Conservation (phyloP, 2,888 invertebrate genomes). For the Nebria salina region DNA sequence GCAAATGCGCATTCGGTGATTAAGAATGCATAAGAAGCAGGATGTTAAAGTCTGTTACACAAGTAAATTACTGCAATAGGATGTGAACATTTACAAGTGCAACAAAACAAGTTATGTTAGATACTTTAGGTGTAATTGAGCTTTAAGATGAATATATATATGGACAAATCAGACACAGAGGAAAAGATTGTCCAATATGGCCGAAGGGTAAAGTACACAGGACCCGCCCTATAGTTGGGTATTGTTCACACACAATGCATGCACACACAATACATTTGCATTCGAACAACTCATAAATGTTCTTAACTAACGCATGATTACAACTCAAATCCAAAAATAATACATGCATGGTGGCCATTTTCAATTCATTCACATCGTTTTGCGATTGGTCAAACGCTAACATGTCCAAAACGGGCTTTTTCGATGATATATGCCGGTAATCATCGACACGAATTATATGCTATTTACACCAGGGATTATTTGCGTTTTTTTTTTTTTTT, state of each 20-base stretch:
- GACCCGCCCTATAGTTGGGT: not conserved
- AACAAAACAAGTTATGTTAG: not conserved
- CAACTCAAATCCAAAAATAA: conserved; percentile 9
- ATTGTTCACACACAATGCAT: not conserved
- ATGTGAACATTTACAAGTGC: not conserved
- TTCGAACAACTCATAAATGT: not conserved
- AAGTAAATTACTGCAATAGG: not conserved
- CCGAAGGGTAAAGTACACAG: not conserved
- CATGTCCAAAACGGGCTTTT: not conserved
- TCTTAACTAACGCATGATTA: not conserved
- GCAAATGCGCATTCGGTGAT: not conserved
- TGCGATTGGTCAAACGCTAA: not conserved
- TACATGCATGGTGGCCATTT: not conserved
- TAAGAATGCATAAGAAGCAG: not conserved
- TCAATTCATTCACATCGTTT: not conserved
- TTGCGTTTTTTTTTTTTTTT: too few species aligned
- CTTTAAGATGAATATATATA: too few species aligned
- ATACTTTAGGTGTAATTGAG: too few species aligned
- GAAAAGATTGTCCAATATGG: not conserved
- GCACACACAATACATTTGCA: not conserved
- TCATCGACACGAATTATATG: too few species aligned
- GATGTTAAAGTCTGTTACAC: not conserved
- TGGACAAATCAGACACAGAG: not conserved
- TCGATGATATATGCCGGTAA: too few species aligned
- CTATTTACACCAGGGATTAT: too few species aligned